Evolutionary conservation across 2,797 vertebrate species (phyloP), one percentile per base, ranked within the genome.

Genomic region (Acanthurus tractus): DNA sequence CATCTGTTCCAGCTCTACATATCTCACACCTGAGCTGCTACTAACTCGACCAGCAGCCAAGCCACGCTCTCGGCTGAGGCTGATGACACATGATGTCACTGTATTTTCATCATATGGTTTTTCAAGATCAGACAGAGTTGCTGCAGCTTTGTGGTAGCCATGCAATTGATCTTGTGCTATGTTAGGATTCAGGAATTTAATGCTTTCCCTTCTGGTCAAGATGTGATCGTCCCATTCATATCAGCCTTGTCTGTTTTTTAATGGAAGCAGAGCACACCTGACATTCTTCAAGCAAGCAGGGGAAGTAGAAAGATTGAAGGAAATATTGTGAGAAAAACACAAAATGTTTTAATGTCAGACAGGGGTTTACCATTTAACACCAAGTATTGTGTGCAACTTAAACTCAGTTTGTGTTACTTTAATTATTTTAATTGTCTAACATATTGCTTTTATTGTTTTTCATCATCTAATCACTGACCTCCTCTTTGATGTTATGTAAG

Each of bases 1-100:
- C 88, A 89, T 90, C 88, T 93, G 91, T 70, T 89, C 78, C 74
- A 62, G 62, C 72, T 67, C 80, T 3, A 2, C 69, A 56, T 67
- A 52, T 65, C 69, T 85, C 81, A 70, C 91, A 91, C 90, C 91
- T 91, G 93, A 89, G 92, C 83, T 69, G 78, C 73, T 38, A 15
- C 71, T 38, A 71, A 88, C 66, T 68, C 59, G n/a, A 70, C 83
- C 81, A 54, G 80, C 76, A 18, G 53, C 63, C 72, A 13, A 63
- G 75, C 80, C 78, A 25, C 44, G 6, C 25, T 46, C 40, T 18
- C 20, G 42, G 55, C 25, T 8, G 48, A 17, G 20, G 23, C 40
- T 3, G 63, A 25, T 36, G 70, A 63, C 59, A 36, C 48, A 8
- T 0, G 8, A n/a, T 50, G 29, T 17, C 62, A 22, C 0, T 25